Conservation (phyloP, 2,113 vertebrate species). For the Macaca fascicularis region T2T-MFA8v1.1 NC_088387.1:121852501-121853000, state of each 20-base stretch:
- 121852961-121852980: neutral
- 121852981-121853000: neutral
- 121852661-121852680: neutral
- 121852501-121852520: neutral
- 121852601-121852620: neutral
- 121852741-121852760: accelerated
- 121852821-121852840: neutral
- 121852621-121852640: neutral
- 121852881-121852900: neutral
- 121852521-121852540: accelerated
- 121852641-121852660: neutral
- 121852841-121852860: neutral
- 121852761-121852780: accelerated
- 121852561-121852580: neutral
- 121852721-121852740: neutral
- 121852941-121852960: too few species aligned
- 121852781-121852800: accelerated
- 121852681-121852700: neutral
- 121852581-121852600: neutral
- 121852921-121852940: neutral
- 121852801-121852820: accelerated
- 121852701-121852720: neutral
- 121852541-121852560: neutral
- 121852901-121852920: neutral
- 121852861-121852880: neutral